Evolutionary conservation across 2,797 vertebrate species (phyloP), one percentile per base, ranked within the genome.

Genomic region (Echiichthys vipera): DNA sequence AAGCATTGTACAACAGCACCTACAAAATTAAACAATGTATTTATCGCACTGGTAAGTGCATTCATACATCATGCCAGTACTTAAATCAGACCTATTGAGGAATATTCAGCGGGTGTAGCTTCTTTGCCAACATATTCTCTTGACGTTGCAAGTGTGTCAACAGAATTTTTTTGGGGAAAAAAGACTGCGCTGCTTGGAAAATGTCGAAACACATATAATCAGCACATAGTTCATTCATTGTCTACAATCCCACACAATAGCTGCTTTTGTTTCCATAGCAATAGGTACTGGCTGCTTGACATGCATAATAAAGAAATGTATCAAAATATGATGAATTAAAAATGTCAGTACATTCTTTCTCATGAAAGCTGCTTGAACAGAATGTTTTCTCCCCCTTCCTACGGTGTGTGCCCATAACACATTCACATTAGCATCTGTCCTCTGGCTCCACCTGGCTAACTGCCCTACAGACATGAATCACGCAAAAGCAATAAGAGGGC

Each of bases 51-150:
- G 54, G 6, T 49, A 45, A 14, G 5, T 46, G 22, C 6, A 30
- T 70, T 56, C 20, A 25, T 62, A 45, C 36, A 61, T 58, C 27
- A 61, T 55, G 30, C n/a, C 56, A 1, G 53, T n/a, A 9, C 54
- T 43, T 65, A 49, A 71, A 76, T 75, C 65, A 71, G 49, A 66
- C 34, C 65, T 59, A 36, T 69, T 57, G 37, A 71, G 10, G 43
- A 51, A 63, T 22, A 54, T 56, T 57, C 61, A 56, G 45, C 68
- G 70, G 51, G 49, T 79, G 59, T 42, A 5, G 36, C 56, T 62
- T 49, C 57, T 74, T 53, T 64, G 51, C 64, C 59, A 72, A 56
- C 42, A 64, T n/a, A 37, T 1, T 3, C 39, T 62, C 34, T 27
- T 65, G 39, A 8, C 8, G 1, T 50, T 55, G 37, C 69, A 58